phyloP scores from a whole-genome alignment of 2,113 vertebrate species.

The Cichladusa arquata region DNA sequence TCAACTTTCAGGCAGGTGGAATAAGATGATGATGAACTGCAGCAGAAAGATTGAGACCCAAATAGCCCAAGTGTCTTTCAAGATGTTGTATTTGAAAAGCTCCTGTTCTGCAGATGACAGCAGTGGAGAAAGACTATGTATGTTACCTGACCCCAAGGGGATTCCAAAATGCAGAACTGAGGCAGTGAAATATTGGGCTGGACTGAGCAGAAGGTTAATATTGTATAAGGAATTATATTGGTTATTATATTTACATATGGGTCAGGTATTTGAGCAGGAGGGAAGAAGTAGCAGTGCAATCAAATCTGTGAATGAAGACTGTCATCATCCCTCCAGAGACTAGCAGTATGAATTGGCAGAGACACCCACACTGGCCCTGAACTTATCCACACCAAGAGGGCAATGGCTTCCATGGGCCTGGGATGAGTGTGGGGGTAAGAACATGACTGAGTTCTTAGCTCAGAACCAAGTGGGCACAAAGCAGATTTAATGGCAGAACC shows the following conservation, averaged over 20 bases:
- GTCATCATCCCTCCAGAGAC: too few relatives aligned
- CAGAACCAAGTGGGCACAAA: not conserved
- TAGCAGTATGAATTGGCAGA: not conserved
- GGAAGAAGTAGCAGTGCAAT: not conserved
- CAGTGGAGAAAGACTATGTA: accelerated
- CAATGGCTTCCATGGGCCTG: not conserved
- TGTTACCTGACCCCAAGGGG: not conserved
- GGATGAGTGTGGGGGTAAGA: not conserved
- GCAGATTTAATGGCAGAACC: not conserved
- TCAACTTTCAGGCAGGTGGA: not conserved
- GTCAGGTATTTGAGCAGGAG: not conserved
- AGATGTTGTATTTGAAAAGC: not conserved
- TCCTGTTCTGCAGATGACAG: not conserved
- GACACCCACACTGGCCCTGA: not conserved
- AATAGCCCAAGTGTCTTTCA: not conserved
- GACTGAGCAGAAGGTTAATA: not conserved
- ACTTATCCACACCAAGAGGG: too few relatives aligned
- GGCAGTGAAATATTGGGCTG: not conserved
- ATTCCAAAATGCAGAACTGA: not conserved
- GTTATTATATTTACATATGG: not conserved
- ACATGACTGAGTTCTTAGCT: not conserved
- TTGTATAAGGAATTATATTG: not conserved
- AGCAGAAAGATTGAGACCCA: not conserved
- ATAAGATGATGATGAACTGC: not conserved
- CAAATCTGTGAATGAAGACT: not conserved